These are phyloP conservation scores for Stegophylla sp. DNA, from an alignment of 2,888 invertebrate species.

Conservation along the genomic window DNA sequence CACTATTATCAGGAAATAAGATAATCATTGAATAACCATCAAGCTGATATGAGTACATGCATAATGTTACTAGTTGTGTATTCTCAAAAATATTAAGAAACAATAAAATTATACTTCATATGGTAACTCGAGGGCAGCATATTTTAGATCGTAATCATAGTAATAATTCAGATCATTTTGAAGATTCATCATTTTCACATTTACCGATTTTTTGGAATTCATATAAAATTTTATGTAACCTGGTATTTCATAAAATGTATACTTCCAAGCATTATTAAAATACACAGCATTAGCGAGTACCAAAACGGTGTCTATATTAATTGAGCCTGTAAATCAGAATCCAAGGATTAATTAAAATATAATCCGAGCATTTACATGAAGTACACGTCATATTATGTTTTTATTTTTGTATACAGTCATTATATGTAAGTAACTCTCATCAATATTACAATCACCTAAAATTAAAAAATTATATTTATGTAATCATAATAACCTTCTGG, in stretches of 20 bases:
- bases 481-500: no score
- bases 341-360: no score
- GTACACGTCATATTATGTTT: no score
- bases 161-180: slow-evolving; percentile 69
- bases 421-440: no score
- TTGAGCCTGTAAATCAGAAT: slow-evolving; percentile 65
- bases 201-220: slow-evolving; percentile 67
- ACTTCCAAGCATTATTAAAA: slow-evolving; percentile 81
- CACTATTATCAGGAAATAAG: no score
- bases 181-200: slow-evolving; percentile 77
- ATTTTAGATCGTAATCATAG: slow-evolving; percentile 68
- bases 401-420: no score
- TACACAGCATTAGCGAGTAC: slow-evolving; percentile 85
- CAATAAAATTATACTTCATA: slow-evolving; percentile 70
- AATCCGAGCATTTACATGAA: no score
- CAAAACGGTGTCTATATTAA: slow-evolving; percentile 70
- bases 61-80: background rate
- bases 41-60: background rate
- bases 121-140: slow-evolving; percentile 73
- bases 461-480: no score
- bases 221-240: slow-evolving; percentile 73
- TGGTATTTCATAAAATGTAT: slow-evolving; percentile 75
- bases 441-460: no score
- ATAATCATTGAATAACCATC: slow-evolving; percentile 74
- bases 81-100: background rate